These are phyloP conservation scores for Pseudopodoces humilis DNA, from an alignment of 2,113 vertebrate genomes.

Conservation along the genomic window DNA sequence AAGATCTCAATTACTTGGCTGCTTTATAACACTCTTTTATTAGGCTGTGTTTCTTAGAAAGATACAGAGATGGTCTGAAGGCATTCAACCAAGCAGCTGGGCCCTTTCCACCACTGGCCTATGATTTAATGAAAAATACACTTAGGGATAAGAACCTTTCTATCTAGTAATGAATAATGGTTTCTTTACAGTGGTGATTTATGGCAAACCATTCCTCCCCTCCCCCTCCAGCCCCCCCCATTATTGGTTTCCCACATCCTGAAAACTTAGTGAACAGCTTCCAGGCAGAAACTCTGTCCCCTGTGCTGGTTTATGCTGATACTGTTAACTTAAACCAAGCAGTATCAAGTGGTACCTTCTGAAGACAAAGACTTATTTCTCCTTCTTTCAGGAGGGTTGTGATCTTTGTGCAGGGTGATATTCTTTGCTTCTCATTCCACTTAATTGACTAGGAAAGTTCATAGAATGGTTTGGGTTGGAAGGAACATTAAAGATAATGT, in stretches of 20 bases:
- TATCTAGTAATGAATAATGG: background rate
- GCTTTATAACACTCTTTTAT: background rate
- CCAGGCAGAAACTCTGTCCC: background rate
- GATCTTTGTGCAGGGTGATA: background rate
- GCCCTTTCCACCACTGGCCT: background rate
- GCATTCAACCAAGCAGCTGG: background rate
- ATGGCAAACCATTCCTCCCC: background rate
- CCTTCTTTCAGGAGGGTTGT: background rate
- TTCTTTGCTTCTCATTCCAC: background rate
- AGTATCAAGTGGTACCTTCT: background rate
- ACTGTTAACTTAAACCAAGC: background rate
- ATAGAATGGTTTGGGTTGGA: background rate
- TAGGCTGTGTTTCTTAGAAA: background rate
- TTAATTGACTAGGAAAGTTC: background rate
- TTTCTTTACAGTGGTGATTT: slow-evolving; percentile 25
- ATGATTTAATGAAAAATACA: background rate
- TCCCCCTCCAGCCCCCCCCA: no score
- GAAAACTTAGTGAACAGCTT: background rate
- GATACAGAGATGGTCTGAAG: background rate
- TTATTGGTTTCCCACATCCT: slow-evolving; percentile 10
- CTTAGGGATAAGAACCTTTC: background rate
- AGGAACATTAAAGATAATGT: background rate
- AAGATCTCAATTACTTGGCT: background rate
- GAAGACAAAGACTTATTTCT: background rate
- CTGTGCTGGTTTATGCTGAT: background rate